Evolutionary conservation across 2,113 vertebrate genomes (phyloP).

Genomic region (Pteropus alecto): DNA sequence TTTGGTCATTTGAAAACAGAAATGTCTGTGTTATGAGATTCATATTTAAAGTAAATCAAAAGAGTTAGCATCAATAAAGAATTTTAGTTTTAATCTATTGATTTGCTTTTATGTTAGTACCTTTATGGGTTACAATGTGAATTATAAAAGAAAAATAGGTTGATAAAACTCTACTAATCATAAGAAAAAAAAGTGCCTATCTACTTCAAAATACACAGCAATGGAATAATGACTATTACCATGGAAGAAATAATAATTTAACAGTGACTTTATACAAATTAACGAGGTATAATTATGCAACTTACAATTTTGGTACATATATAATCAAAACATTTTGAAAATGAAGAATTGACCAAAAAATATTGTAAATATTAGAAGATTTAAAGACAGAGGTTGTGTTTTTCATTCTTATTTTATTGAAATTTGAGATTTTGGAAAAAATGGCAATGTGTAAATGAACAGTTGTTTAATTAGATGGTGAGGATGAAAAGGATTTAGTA

Average conservation of each 20-base stretch:
- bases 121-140: not conserved
- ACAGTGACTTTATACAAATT: not conserved
- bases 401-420: not conserved
- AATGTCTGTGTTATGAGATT: not conserved
- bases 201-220: not conserved
- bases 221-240: not conserved
- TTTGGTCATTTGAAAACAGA: not conserved
- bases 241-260: not conserved
- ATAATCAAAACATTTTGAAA: not conserved
- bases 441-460: not conserved
- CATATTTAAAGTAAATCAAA: not conserved
- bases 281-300: not conserved
- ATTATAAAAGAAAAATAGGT: no score
- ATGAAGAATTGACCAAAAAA: not conserved
- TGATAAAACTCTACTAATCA: not conserved
- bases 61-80: not conserved
- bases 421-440: not conserved
- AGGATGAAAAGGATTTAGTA: not conserved
- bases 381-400: not conserved
- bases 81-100: not conserved
- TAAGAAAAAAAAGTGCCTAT: not conserved
- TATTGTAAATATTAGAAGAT: not conserved
- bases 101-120: not conserved
- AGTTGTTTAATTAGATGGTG: constrained; percentile 15
- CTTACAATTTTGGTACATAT: not conserved